phyloP scores from a whole-genome alignment of 2,888 invertebrate genomes.

The Thelaira solivaga region DNA sequence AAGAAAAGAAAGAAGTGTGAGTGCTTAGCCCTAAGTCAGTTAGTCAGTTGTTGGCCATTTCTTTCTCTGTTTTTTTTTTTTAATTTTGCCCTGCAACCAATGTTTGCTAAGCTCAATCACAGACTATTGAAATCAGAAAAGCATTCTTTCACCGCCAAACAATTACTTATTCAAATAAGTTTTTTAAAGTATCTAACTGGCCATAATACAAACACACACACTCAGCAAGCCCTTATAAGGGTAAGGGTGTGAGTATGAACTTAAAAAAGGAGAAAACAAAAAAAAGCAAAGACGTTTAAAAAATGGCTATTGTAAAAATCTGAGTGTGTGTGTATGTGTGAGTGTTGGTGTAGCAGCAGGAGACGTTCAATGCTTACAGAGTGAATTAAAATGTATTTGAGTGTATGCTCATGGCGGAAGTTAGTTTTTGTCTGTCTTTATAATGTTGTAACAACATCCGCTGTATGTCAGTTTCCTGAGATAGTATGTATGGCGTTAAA shows the following conservation, averaged over 20 bases:
- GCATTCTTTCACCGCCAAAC: background rate
- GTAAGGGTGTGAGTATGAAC: no score
- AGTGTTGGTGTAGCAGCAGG: background rate
- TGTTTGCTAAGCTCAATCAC: constrained; percentile 21
- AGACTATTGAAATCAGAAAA: constrained; percentile 32
- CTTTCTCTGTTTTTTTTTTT: background rate
- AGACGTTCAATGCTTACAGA: background rate
- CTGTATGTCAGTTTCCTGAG: constrained; percentile 50
- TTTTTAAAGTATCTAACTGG: background rate
- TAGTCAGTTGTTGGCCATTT: constrained; percentile 9
- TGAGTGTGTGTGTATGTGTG: background rate
- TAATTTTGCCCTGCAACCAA: constrained; percentile 10
- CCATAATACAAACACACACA: background rate
- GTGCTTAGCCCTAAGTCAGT: no score
- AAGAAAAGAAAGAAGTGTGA: no score
- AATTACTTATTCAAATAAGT: constrained; percentile 12
- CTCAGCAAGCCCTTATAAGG: no score
- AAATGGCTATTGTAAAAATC: no score
- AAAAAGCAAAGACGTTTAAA: no score
- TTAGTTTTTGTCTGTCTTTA: constrained; percentile 27
- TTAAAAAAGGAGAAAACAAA: no score
- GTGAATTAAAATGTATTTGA: constrained; percentile 12
- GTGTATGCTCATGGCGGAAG: background rate
- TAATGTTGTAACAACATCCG: constrained; percentile 49
- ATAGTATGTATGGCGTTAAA: constrained; percentile 49